Evolutionary conservation across 1,140 invertebrate genomes (phyloP), one percentile per base, ranked within the genome.

Genomic region (Sweltsa coloradensis): DNA sequence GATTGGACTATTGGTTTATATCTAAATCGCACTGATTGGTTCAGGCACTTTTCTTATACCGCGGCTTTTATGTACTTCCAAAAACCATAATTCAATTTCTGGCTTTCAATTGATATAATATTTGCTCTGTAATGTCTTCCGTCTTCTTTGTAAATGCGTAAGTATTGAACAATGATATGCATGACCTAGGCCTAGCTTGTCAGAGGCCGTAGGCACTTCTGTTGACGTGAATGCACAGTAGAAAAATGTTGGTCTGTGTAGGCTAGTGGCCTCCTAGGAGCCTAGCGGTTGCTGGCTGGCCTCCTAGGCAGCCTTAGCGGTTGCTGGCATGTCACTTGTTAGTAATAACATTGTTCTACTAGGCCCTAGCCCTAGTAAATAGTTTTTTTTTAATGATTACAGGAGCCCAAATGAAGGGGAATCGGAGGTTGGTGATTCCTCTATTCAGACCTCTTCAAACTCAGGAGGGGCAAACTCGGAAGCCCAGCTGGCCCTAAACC

Each of bases 401-500:
- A 70, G 68, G 42, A 66, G n/a, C n/a, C n/a, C n/a, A n/a, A n/a
- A 68, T 21, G 68, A 66, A 16, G 66, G 68, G 54, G 56, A 55
- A 42, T 60, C 67, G 16, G 68, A 70, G 49, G 66, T 60, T 3
- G 68, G 71, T 53, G 14, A 41, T 9, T 68, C 65, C 3, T 67
- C 66, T 62, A 61, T 64, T 7, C 65, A 65, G 34, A 45, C 65
- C 5, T 60, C 65, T 52, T 66, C 67, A 45, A 60, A 65, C 7
- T 63, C 64, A 11, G 60, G 64, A 2, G 64, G 64, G 3, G 63
- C 53, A 54, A 65, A 66, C 0, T 53, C 63, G 34, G 77, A 82
- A 49, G 77, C 81, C 14, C 79, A 84, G 55, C 70, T 74, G 51
- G 71, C 74, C 5, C 64, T 89, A 14, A 65, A 71, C 27, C 71